Conservation (phyloP, 23 tunicate species). For the Styela plicata region DNA sequence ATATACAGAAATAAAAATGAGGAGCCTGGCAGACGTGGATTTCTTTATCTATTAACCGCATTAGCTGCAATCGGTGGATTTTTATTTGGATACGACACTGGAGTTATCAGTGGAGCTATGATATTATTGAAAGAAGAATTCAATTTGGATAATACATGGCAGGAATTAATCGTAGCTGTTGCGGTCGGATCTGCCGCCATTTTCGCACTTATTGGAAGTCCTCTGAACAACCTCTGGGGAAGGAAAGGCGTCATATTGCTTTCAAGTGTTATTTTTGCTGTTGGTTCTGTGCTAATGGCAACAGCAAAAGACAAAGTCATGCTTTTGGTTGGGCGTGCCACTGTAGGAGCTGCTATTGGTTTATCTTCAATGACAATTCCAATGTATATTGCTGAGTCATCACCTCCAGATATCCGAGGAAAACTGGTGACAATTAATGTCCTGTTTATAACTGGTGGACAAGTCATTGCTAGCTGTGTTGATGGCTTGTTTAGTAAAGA, state of each 20-base stretch:
- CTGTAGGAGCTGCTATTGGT: conserved; percentile 93
- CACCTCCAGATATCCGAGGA: conserved; percentile 85
- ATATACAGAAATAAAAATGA: conserved; percentile 1
- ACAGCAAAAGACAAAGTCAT: conserved; percentile 43
- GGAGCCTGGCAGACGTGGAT: conserved; percentile 16
- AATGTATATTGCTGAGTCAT: conserved; percentile 90
- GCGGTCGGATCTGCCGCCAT: conserved; percentile 92
- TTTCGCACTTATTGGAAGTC: conserved; percentile 76
- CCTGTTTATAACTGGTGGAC: conserved; percentile 81
- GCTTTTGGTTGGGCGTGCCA: conserved; percentile 84
- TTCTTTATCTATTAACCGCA: conserved; percentile 60
- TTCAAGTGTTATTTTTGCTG: conserved; percentile 65
- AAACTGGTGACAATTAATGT: conserved; percentile 68
- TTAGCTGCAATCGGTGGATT: conserved; percentile 97
- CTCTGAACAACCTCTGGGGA: conserved; percentile 52
- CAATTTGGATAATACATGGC: conserved; percentile 56
- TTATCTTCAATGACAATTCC: conserved; percentile 93
- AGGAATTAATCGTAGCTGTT: conserved; percentile 84
- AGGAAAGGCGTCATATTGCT: conserved; percentile 59
- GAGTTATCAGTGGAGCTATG: conserved; percentile 97
- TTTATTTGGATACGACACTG: conserved; percentile 98
- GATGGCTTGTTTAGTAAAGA: conserved; percentile 87
- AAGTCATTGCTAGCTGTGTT: conserved; percentile 84
- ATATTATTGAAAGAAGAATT: conserved; percentile 76
- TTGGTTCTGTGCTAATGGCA: conserved; percentile 73